A percentile compares a stretch with the other conserved stretches of the same genome.
These are phyloP conservation scores for Telmatherina bonti DNA, from an alignment of 2,797 vertebrate species.

Conservation along the genomic window DNA sequence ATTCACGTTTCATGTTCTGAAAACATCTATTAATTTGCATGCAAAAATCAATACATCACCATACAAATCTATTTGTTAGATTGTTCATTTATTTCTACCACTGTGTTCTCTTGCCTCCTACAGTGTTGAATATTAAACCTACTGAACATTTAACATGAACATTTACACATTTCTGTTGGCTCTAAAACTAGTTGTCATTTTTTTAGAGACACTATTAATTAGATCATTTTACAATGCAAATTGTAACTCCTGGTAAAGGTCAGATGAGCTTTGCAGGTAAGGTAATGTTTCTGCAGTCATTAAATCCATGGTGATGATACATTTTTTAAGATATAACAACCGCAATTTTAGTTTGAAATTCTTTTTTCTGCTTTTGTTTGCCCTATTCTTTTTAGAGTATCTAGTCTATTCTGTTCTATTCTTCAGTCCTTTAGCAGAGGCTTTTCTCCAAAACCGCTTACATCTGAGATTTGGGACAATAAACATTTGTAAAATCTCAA, in stretches of 20 bases:
- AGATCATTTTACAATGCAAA: neutral
- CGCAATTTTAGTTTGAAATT: neutral
- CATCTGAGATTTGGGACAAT: no score
- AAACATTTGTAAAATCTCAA: neutral
- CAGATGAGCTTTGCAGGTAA: neutral
- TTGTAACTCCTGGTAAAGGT: neutral
- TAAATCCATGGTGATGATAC: neutral
- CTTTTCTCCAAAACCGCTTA: no score
- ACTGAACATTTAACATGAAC: neutral
- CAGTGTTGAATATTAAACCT: neutral
- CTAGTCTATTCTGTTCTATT: no score
- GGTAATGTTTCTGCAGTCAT: neutral
- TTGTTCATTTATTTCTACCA: conserved; percentile 4
- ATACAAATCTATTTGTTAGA: conserved; percentile 1
- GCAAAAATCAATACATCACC: neutral
- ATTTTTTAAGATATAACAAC: neutral
- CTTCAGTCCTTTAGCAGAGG: no score
- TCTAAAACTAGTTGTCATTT: neutral
- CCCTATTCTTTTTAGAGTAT: neutral
- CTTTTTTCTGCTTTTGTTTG: neutral
- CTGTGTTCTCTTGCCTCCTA: neutral
- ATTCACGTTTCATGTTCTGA: conserved; percentile 1
- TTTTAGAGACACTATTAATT: no score
- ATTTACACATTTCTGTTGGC: neutral
- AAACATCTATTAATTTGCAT: neutral